Base-by-base conservation (phyloP, 2,888 invertebrate species). In the Macrophya annulata region DNA sequence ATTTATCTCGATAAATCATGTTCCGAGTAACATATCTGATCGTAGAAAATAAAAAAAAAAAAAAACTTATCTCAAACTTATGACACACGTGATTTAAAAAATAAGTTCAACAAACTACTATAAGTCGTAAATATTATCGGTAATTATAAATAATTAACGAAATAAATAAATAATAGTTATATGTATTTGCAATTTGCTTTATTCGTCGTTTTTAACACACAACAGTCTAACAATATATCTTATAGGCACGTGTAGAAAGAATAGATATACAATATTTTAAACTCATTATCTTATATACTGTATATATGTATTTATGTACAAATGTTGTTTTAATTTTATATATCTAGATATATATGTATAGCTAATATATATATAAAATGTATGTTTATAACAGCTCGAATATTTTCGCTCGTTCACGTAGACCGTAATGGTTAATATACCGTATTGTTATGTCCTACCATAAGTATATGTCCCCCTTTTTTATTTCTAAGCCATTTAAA, bases 231-330 rank as follows among this genome's bases (percentile, higher is more conserved):
- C 25, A 62, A 62, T 62, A 25, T 62, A 4, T 25, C 25, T 3
- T 25, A 62, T 25, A 62, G n/a, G 21, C 62, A 62, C 25, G 25
- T 62, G 62, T 62, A 62, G 62, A 62, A 62, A 62, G 25, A 62
- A 62, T 62, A 25, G 62, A 62, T 62, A 25, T 62, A 62, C 62
- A 62, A 62, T 62, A 21, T 62, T 25, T 31, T 31, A 10, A 62
- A 62, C 21, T 8, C 62, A 62, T 9, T 25, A 62, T 62, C 12
- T 62, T 25, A 25, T 62, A n/a, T n/a, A n/a, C n/a, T n/a, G n/a
- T n/a, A n/a, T n/a, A n/a, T 48, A 31, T 31, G 31, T 31, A 31
- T 31, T 1, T 62, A 62, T 62, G 62, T 62, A 62, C 62, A 62
- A 25, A 62, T 9, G 9, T 62, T 55, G 0, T 25, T 12, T 62